phyloP scores from a whole-genome alignment of 1,140 invertebrate species.

The Meloidogyne hapla region DNA sequence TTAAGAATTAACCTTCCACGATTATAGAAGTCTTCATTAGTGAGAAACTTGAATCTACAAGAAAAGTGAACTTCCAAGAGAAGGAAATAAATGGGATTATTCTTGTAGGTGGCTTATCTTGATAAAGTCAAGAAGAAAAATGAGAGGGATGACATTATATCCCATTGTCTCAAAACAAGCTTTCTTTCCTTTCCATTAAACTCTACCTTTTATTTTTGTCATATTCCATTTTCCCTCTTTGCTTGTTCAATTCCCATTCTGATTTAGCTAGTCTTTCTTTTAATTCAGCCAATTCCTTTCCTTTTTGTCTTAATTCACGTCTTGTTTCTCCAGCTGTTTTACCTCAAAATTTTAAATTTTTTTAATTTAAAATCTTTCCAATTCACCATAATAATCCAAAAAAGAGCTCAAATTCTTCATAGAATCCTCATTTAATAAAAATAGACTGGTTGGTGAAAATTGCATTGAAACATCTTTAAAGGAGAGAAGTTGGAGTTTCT shows the following conservation, averaged over 20 bases:
- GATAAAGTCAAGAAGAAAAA: no score
- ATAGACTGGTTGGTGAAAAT: constrained; percentile 33
- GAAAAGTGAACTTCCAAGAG: no score
- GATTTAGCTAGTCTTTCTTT: constrained; percentile 47
- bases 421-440: constrained; percentile 59
- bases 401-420: constrained; percentile 58
- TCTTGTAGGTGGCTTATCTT: not conserved
- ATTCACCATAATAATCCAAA: constrained; percentile 58
- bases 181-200: not conserved
- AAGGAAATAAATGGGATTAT: not conserved
- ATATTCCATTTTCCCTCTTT: constrained; percentile 55
- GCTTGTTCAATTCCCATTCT: constrained; percentile 57
- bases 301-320: constrained; percentile 51
- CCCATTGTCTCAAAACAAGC: not conserved
- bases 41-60: no score
- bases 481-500: not conserved
- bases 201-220: constrained; percentile 62
- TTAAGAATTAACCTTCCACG: no score
- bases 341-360: constrained; percentile 38
- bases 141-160: no score
- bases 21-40: no score
- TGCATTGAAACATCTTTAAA: constrained; percentile 20
- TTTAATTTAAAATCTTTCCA: not conserved
- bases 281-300: constrained; percentile 39
- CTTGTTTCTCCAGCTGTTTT: constrained; percentile 51